phyloP scores from a whole-genome alignment of 1,140 invertebrate genomes.

The Dreissena rostriformis region DNA sequence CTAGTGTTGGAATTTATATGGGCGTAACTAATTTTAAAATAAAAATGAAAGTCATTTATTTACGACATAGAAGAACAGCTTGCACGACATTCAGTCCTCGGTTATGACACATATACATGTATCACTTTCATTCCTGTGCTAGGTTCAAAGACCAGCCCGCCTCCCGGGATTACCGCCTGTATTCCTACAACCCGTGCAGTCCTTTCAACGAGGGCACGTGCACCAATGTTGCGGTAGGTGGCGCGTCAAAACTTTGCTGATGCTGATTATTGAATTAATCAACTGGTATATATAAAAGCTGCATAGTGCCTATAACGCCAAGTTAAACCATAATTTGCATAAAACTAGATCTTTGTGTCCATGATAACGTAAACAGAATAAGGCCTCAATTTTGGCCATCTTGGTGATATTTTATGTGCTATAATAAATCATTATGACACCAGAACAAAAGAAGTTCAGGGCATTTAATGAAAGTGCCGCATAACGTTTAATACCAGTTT shows the following conservation, averaged over 20 bases:
- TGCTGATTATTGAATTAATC: not conserved
- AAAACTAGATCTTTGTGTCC: no score
- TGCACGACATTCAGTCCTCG: not conserved
- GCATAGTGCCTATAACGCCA: no score
- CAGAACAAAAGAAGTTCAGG: no score
- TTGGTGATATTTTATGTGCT: not conserved
- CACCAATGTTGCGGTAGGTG: conserved; percentile 33
- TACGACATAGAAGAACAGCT: no score
- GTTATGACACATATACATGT: not conserved
- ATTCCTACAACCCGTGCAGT: conserved; percentile 42
- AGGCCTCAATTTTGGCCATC: not conserved
- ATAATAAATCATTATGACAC: no score
- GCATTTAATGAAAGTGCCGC: no score
- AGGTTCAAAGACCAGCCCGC: conserved; percentile 9
- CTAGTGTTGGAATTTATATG: no score
- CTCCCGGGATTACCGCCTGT: conserved; percentile 9
- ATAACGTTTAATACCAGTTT: no score
- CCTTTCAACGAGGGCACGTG: conserved; percentile 28
- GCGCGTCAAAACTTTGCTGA: not conserved
- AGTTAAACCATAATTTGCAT: not conserved
- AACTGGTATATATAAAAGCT: not conserved
- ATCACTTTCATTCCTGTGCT: not conserved
- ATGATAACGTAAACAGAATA: not conserved
- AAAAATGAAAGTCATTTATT: no score
- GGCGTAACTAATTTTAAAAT: no score